Percentiles rank a stretch among this genome's conserved stretches.
Conservation (phyloP, 1,140 invertebrate genomes). For the Linepithema humile region DNA sequence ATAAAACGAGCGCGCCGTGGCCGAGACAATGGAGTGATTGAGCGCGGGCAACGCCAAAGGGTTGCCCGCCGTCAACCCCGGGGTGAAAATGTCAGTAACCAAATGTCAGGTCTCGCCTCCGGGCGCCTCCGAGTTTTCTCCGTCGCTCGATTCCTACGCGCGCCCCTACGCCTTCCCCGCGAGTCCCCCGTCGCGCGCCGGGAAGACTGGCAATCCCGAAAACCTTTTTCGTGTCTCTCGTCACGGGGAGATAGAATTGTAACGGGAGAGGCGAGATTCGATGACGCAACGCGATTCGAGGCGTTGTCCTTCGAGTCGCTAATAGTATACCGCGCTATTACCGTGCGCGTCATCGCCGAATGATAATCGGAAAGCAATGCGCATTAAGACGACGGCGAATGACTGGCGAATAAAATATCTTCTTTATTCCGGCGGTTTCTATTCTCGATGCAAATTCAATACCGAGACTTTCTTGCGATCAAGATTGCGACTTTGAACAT, state of each 20-base stretch:
- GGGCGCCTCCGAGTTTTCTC: slow-evolving; percentile 53
- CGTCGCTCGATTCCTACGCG: background rate
- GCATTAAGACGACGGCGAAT: background rate
- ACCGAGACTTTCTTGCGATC: background rate
- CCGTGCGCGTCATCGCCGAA: no score
- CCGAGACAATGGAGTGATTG: slow-evolving; percentile 83
- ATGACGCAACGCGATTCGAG: background rate
- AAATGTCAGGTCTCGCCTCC: slow-evolving; percentile 76
- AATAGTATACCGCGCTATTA: background rate
- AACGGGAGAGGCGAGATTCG: background rate
- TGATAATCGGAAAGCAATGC: background rate
- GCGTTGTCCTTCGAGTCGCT: background rate
- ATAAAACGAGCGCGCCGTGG: slow-evolving; percentile 81
- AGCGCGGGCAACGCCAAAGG: slow-evolving; percentile 81
- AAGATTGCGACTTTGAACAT: background rate
- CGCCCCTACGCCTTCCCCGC: slow-evolving; percentile 4
- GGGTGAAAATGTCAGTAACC: slow-evolving; percentile 82
- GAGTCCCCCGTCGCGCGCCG: background rate
- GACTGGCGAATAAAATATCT: background rate
- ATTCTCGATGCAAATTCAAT: background rate
- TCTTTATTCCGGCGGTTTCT: background rate
- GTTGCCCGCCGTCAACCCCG: slow-evolving; percentile 80
- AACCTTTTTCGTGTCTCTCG: background rate
- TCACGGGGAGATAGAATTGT: background rate
- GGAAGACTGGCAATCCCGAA: background rate